Conservation (phyloP, 2,797 vertebrate species). For the Muraenolepis orangiensis region DNA sequence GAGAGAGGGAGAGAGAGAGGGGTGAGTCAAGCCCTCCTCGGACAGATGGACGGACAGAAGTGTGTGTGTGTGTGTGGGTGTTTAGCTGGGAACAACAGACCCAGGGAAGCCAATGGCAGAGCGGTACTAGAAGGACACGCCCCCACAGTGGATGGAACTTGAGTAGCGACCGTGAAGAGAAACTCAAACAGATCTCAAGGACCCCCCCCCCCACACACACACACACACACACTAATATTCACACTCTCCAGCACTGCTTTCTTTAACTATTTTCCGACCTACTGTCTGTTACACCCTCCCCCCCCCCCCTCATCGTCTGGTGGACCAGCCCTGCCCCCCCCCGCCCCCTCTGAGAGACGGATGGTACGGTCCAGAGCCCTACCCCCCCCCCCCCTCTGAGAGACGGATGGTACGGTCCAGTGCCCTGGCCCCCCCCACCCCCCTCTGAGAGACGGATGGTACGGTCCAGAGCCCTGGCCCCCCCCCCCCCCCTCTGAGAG, state of each 20-base stretch:
- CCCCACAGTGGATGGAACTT: conserved; percentile 30
- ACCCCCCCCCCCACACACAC: not conserved
- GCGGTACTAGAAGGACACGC: conserved; percentile 53
- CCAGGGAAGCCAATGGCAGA: conserved; percentile 69
- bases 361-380: too few relatives aligned
- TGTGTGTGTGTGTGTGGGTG: conserved; percentile 6
- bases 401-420: too few relatives aligned
- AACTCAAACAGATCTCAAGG: not conserved
- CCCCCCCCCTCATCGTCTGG: conserved; percentile 29
- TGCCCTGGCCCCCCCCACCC: too few relatives aligned
- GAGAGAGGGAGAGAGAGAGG: too few relatives aligned
- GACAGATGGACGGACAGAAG: too few relatives aligned
- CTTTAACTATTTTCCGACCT: not conserved
- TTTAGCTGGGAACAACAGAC: conserved; percentile 46
- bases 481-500: conserved; percentile 5
- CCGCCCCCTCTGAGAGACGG: too few relatives aligned
- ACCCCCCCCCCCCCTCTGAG: too few relatives aligned
- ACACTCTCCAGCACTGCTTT: conserved; percentile 32
- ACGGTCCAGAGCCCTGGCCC: not conserved
- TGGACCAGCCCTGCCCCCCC: conserved; percentile 49
- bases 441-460: conserved; percentile 4
- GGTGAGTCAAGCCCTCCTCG: too few relatives aligned
- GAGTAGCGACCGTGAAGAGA: not conserved
- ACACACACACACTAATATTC: not conserved
- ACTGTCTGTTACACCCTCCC: conserved; percentile 16